Conservation (phyloP, 2,797 vertebrate genomes). For the Aselliscus stoliczkanus region DNA sequence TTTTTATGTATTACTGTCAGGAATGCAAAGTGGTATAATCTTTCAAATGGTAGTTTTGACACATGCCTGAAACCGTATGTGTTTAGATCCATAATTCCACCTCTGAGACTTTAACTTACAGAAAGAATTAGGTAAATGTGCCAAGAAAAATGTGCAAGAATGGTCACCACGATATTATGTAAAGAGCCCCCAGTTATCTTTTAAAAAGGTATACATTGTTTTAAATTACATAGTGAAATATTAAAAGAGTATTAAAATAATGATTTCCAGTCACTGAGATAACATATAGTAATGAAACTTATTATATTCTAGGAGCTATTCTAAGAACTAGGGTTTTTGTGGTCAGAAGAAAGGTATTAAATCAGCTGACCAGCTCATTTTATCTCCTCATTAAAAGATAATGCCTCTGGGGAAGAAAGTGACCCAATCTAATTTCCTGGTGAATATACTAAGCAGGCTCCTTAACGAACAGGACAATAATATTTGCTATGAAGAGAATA, state of each 20-base stretch:
- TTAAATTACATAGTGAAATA: not conserved
- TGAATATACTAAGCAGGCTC: not conserved
- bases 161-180: not conserved
- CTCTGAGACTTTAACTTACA: not conserved
- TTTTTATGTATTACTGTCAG: not conserved
- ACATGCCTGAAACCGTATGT: not conserved
- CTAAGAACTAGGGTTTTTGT: not conserved
- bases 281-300: not conserved
- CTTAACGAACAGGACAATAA: not conserved
- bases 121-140: not conserved
- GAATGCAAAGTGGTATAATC: not conserved
- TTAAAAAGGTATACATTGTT: not conserved
- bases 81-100: not conserved
- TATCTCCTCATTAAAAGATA: not conserved
- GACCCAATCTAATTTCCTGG: not conserved
- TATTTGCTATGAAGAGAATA: not conserved
- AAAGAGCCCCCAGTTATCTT: not conserved
- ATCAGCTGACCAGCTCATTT: not conserved
- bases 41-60: not conserved
- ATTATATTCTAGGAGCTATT: not conserved
- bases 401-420: not conserved
- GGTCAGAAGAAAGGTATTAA: not conserved
- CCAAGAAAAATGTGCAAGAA: not conserved
- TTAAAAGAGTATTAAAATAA: not conserved
- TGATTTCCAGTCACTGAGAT: not conserved